These are phyloP conservation scores for Corythaeola cristata DNA, from an alignment of 2,113 vertebrate species.

Conservation along the genomic window DNA sequence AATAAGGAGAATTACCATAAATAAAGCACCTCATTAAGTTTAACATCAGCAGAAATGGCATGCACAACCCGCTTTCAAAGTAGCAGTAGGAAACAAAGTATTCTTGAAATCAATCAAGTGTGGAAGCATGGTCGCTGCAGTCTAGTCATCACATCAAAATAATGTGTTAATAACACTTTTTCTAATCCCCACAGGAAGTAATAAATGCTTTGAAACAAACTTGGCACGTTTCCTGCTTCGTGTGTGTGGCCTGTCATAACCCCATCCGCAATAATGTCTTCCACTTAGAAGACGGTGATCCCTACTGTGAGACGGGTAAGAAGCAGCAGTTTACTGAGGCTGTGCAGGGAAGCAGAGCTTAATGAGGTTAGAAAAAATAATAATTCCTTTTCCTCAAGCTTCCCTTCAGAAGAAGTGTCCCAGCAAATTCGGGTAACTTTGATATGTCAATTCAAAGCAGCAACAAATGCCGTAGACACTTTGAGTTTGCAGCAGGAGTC, in stretches of 20 bases:
- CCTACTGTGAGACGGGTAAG: conserved; percentile 97
- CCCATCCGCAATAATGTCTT: conserved; percentile 95
- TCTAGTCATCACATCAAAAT: conserved; percentile 26
- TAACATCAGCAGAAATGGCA: background rate
- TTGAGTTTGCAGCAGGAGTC: background rate
- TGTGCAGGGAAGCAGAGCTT: background rate
- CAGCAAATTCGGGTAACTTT: background rate
- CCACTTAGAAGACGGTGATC: conserved; percentile 95
- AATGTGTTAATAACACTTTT: conserved; percentile 44
- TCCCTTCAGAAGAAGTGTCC: background rate
- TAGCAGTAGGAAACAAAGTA: background rate
- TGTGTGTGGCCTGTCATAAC: conserved; percentile 90
- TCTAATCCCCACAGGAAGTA: conserved; percentile 84
- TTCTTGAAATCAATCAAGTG: background rate
- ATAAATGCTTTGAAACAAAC: conserved; percentile 98
- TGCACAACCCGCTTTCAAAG: background rate
- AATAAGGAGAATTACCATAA: background rate
- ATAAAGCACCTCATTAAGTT: background rate
- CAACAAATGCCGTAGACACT: background rate
- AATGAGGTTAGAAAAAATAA: background rate
- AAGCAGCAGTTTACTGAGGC: background rate
- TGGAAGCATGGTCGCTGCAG: conserved; percentile 4
- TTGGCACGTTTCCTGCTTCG: conserved; percentile 95
- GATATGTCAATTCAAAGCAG: background rate
- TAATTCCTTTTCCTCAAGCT: background rate